Conservation (phyloP, 2,113 vertebrate genomes). For the Gadus chalcogrammus region DNA sequence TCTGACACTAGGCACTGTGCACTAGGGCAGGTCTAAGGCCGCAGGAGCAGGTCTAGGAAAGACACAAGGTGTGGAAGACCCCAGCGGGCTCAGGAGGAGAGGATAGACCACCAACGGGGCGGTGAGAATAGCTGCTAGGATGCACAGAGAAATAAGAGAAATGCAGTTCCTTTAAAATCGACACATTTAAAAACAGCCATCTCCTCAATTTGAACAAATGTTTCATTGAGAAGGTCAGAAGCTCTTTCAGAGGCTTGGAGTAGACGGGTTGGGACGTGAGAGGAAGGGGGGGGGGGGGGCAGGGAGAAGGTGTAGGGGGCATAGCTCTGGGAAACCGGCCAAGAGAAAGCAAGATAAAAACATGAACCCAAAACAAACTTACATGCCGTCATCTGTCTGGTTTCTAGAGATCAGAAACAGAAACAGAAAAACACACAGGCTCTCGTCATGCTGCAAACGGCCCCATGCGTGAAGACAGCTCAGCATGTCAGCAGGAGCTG, state of each 20-base stretch:
- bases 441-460: constrained; percentile 77
- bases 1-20: background rate
- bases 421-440: constrained; percentile 75
- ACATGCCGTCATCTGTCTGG: constrained; percentile 87
- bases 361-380: constrained; percentile 82
- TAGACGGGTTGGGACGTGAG: background rate
- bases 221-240: too few species aligned
- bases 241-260: too few species aligned
- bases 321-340: background rate
- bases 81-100: background rate
- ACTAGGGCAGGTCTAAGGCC: background rate
- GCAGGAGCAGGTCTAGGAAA: constrained; percentile 5
- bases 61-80: background rate
- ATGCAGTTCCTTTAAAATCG: too few species aligned
- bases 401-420: constrained; percentile 78
- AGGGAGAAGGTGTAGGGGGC: too few species aligned
- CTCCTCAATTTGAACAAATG: too few species aligned
- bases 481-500: too few species aligned
- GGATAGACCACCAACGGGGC: background rate
- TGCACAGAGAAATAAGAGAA: background rate
- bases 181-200: too few species aligned
- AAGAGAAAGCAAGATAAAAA: constrained; percentile 28
- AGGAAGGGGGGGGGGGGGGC: background rate
- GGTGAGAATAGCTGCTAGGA: background rate
- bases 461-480: constrained; percentile 41